phyloP scores from a whole-genome alignment of 1,140 invertebrate genomes.

The Acromyrmex heyeri region DNA sequence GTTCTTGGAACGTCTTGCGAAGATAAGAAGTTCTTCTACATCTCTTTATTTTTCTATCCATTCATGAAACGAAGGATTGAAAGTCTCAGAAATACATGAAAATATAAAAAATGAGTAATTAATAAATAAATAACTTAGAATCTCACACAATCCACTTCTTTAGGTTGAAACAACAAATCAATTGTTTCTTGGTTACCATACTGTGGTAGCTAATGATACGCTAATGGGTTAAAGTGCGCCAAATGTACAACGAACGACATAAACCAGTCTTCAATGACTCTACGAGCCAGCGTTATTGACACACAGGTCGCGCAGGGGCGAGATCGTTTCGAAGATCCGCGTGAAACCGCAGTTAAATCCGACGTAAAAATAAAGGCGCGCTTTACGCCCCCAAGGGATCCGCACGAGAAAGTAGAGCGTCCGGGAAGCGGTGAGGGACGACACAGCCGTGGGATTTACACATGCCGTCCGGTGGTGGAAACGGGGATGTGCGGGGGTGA shows the following conservation, averaged over 20 bases:
- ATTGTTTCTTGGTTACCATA: slow-evolving; percentile 8
- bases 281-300: slow-evolving; percentile 65
- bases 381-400: slow-evolving; percentile 77
- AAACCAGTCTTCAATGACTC: background rate
- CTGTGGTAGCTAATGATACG: no score
- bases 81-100: background rate
- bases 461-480: slow-evolving; percentile 13
- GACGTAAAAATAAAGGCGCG: slow-evolving; percentile 82
- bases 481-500: background rate
- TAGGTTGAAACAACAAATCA: background rate
- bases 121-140: background rate
- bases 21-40: background rate
- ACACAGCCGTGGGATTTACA: slow-evolving; percentile 66
- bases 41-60: background rate
- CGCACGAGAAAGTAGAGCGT: slow-evolving; percentile 60
- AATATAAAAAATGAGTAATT: background rate
- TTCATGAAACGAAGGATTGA: background rate
- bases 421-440: slow-evolving; percentile 4
- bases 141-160: background rate
- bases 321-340: slow-evolving; percentile 68
- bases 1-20: background rate
- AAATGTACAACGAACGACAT: slow-evolving; percentile 16
- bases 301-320: slow-evolving; percentile 20
- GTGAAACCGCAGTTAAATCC: slow-evolving; percentile 79
- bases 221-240: slow-evolving; percentile 32